Base-by-base conservation (phyloP, 2,888 invertebrate genomes). In the Oscheius sp. region DNA sequence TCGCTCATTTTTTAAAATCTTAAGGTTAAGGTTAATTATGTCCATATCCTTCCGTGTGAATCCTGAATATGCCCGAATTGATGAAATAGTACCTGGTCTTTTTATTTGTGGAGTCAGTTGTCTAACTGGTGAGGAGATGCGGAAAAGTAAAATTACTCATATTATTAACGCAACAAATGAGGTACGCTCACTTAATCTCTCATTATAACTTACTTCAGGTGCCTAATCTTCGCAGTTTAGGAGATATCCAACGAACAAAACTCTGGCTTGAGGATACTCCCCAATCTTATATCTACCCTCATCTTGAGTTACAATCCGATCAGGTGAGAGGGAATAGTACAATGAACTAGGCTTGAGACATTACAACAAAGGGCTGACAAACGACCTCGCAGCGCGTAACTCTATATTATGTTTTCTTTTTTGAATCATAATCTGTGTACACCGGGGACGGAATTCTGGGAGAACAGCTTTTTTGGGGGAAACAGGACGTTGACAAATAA, bases 91-190 rank as follows among this genome's bases (percentile, higher is more conserved):
- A 12, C 80, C 91, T 47, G 90, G 90, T n/a, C 89, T 94, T 20
- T 92, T 91, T 86, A 90, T 94, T 49, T 91, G 92, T 81, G 93
- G 93, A 14, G 93, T 93, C 0, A 91, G 91, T 49, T 91, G 91
- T 0, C 89, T 91, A n/a, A 89, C 91, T 61, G 90, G 91, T 0
- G 90, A 90, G 0, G 90, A 90, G 44, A 76, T 80, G 78, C 90
- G 90, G 74, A 89, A 90, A 1, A 88, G 91, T 33, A 90, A 90
- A 33, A 91, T 94, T 59, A 91, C 91, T 0, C 91, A 92, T 80
- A 91, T 94, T 50, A 90, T 94, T 63, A 93, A 92, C 86, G 91
- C 91, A 24, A 93, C 94, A 0, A 90, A 92, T 0, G 94, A 94
- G 86, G 75, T 75, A 24, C 6, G 14, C 24, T 30, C 49, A 36